Evolutionary conservation across 2,113 vertebrate genomes (phyloP).

Genomic region (Cygnus buccinator): DNA sequence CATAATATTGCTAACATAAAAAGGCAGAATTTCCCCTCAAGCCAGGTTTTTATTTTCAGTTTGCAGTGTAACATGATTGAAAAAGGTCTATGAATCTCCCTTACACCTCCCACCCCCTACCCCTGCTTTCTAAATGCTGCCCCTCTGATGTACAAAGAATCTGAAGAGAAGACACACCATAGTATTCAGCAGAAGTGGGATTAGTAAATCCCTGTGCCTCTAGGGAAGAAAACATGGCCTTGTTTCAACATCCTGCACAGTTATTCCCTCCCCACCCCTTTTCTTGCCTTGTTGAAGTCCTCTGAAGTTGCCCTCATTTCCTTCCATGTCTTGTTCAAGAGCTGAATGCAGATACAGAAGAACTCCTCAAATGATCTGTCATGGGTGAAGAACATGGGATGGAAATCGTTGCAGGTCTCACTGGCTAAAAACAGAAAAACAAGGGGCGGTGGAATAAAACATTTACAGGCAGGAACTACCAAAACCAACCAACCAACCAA

Average conservation of each 20-base stretch:
- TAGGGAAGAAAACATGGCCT: neutral
- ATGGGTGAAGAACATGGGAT: conserved; percentile 99
- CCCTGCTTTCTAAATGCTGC: neutral
- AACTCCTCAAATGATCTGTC: conserved; percentile 97
- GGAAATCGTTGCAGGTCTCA: conserved; percentile 98
- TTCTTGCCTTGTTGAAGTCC: conserved; percentile 96
- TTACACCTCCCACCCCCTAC: neutral
- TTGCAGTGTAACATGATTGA: neutral
- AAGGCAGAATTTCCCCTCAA: conserved; percentile 25
- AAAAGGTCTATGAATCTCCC: neutral
- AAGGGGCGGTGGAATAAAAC: conserved; percentile 25
- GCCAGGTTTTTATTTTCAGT: conserved; percentile 14
- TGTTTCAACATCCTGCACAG: neutral
- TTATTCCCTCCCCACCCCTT: neutral
- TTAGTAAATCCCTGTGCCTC: neutral
- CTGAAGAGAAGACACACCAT: neutral
- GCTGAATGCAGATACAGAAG: conserved; percentile 99
- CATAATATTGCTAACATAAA: conserved; percentile 37
- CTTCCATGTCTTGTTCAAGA: conserved; percentile 99
- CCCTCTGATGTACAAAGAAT: neutral
- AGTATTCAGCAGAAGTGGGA: neutral
- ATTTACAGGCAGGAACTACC: neutral
- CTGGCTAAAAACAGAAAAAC: conserved; percentile 86
- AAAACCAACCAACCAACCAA: neutral
- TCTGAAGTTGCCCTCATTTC: conserved; percentile 99